Conservation (phyloP, 2,113 vertebrate species). For the Aphelocoma coerulescens region DNA sequence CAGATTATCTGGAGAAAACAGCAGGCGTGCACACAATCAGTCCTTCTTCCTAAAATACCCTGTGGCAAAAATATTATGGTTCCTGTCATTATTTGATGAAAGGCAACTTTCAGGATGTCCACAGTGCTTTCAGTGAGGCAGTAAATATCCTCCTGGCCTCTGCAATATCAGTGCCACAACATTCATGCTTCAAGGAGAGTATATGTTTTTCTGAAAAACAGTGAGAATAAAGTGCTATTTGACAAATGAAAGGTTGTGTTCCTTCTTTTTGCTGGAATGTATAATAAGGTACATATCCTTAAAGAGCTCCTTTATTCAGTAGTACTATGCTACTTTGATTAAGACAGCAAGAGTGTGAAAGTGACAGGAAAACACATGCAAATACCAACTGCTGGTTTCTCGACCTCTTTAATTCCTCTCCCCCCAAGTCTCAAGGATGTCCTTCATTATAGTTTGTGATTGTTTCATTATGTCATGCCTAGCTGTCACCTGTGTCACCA, state of each 20-base stretch:
- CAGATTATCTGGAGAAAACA: neutral
- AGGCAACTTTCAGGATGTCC: neutral
- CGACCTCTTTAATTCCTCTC: neutral
- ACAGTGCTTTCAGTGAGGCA: neutral
- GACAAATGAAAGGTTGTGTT: neutral
- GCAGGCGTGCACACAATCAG: neutral
- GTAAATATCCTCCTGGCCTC: neutral
- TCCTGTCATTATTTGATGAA: neutral
- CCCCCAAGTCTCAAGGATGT: neutral
- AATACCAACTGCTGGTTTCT: neutral
- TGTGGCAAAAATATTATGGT: neutral
- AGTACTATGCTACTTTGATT: neutral
- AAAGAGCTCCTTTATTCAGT: neutral
- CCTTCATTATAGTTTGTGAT: neutral
- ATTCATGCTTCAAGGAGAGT: neutral
- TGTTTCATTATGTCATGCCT: neutral
- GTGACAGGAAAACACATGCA: neutral
- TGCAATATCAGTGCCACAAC: neutral
- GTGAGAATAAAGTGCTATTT: neutral
- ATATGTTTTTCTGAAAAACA: neutral
- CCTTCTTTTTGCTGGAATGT: neutral
- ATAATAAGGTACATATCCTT: accelerated
- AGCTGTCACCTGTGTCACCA: neutral
- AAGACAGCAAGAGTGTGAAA: neutral
- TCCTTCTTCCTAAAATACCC: neutral